Percentiles rank a stretch among this genome's conserved stretches.
These are phyloP conservation scores for Agapornis canus DNA, from an alignment of 2,797 vertebrate genomes.

Conservation along the genomic window DNA sequence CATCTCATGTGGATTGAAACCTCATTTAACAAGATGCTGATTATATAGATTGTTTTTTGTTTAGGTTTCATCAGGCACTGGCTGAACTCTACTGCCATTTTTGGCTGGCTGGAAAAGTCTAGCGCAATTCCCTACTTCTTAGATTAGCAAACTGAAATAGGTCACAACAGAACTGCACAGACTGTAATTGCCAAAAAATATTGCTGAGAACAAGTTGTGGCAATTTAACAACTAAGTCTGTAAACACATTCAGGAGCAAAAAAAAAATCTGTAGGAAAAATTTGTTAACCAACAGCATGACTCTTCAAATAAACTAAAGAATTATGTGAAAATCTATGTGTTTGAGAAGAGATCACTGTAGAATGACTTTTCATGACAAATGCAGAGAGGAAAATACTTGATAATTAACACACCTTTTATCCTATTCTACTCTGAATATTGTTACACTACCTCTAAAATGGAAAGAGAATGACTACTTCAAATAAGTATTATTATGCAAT, in stretches of 20 bases:
- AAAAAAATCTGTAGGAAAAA: not conserved
- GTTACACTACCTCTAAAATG: not conserved
- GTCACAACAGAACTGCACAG: not conserved
- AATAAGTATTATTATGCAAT: not conserved
- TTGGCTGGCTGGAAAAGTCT: not conserved
- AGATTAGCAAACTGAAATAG: slow-evolving; percentile 8
- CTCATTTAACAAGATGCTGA: not conserved
- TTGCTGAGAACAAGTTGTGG: not conserved
- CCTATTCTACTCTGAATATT: not conserved
- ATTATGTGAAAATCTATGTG: not conserved
- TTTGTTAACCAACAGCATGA: not conserved
- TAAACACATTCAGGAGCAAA: not conserved
- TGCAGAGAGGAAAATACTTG: not conserved
- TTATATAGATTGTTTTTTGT: not conserved
- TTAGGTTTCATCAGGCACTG: not conserved
- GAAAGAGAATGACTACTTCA: not conserved
- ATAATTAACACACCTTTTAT: not conserved
- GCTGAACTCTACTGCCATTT: not conserved
- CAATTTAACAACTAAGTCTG: not conserved
- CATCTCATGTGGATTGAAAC: not conserved
- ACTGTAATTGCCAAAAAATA: not conserved
- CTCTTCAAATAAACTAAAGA: not conserved
- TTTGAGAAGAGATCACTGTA: not conserved
- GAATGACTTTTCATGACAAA: not conserved
- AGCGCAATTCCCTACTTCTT: not conserved